A percentile compares a stretch with the other conserved stretches of the same genome.
Evolutionary conservation across 2,797 vertebrate genomes (phyloP).

Genomic region (Remorina albescens): DNA sequence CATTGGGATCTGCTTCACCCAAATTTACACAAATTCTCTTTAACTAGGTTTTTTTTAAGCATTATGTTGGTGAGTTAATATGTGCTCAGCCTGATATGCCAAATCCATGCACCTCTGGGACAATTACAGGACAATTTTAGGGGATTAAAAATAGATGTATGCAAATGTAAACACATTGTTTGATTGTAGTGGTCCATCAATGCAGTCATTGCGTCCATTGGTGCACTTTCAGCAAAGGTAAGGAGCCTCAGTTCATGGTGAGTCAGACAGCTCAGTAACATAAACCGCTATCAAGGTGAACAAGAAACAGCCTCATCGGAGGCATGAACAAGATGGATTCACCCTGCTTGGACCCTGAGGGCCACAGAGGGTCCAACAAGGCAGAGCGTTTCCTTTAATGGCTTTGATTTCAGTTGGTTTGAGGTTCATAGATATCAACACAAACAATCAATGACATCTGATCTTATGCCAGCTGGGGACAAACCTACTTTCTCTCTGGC

Average conservation of each 20-base stretch:
- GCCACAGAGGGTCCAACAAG: not conserved
- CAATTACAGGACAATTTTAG: not conserved
- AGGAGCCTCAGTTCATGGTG: not conserved
- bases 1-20: not conserved
- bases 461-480: conserved; percentile 6
- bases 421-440: conserved; percentile 42
- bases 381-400: conserved; percentile 31
- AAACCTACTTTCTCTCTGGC: conserved; percentile 18
- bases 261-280: not conserved
- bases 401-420: conserved; percentile 55
- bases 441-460: conserved; percentile 14
- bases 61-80: not conserved
- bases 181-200: not conserved
- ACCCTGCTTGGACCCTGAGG: conserved; percentile 8
- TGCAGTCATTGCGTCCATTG: not conserved
- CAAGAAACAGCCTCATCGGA: not conserved
- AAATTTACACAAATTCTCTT: not conserved
- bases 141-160: not conserved
- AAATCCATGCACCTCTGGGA: not conserved
- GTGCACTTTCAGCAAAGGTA: not conserved
- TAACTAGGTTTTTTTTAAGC: not conserved
- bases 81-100: not conserved
- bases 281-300: not conserved
- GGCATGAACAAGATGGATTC: not conserved
- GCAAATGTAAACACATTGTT: not conserved